Evolutionary conservation across 2,797 vertebrate species (phyloP).

Genomic region (Emys orbicularis): DNA sequence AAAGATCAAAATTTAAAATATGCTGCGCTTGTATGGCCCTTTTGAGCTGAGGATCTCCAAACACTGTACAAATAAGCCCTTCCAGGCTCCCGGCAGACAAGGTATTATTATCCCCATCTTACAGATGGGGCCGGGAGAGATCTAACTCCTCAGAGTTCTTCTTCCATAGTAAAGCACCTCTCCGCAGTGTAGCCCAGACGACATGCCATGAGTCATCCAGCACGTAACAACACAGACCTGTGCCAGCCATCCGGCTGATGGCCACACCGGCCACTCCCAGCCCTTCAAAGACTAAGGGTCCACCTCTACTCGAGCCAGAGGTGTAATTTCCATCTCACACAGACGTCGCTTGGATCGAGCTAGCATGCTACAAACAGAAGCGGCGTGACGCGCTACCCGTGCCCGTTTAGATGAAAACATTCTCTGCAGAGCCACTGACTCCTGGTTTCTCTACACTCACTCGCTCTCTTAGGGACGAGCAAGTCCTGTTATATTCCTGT

Average conservation of each 20-base stretch:
- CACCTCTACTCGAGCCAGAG: neutral
- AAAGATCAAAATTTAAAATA: neutral
- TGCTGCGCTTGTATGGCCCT: too few relatives aligned
- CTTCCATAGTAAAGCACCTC: neutral
- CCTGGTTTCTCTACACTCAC: neutral
- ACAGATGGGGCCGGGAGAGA: neutral
- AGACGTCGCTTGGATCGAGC: too few relatives aligned
- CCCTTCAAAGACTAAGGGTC: neutral
- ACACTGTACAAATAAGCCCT: neutral
- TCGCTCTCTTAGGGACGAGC: neutral
- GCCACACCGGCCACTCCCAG: too few relatives aligned
- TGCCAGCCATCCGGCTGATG: neutral
- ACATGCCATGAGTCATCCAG: neutral
- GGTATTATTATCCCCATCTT: neutral
- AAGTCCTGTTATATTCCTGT: neutral
- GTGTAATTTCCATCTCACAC: too few relatives aligned
- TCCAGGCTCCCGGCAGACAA: neutral
- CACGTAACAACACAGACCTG: neutral
- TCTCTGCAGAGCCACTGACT: neutral
- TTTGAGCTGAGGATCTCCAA: neutral
- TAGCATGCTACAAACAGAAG: too few relatives aligned
- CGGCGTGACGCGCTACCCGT: too few relatives aligned
- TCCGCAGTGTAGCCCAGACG: neutral
- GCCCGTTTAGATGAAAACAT: neutral
- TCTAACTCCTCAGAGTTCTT: neutral